These are phyloP conservation scores for Steinernema feltiae DNA, from an alignment of 1,140 invertebrate species.

Conservation along the genomic window DNA sequence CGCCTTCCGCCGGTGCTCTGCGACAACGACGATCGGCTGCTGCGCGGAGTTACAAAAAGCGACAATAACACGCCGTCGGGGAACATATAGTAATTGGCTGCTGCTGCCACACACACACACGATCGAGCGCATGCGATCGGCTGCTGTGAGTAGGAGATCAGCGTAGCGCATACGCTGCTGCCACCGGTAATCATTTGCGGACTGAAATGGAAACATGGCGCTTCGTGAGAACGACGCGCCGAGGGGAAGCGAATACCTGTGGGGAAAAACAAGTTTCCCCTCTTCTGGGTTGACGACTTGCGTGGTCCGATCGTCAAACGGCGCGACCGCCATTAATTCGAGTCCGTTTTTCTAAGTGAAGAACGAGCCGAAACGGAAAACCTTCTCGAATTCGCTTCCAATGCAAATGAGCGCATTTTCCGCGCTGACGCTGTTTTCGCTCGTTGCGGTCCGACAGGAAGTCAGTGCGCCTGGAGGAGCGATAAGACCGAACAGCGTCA, in stretches of 20 bases:
- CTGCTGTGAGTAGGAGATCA: background rate
- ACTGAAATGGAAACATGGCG: background rate
- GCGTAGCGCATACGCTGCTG: background rate
- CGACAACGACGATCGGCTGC: background rate
- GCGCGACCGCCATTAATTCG: background rate
- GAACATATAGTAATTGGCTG: background rate
- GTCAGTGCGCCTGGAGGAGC: too few relatives aligned
- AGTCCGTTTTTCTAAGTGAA: too few relatives aligned
- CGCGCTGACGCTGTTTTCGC: too few relatives aligned
- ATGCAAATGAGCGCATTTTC: too few relatives aligned
- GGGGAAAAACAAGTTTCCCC: background rate
- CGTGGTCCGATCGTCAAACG: too few relatives aligned
- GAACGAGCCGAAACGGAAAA: too few relatives aligned
- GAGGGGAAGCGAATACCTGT: background rate
- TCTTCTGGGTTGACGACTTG: background rate
- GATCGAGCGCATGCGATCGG: background rate
- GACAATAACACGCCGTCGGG: background rate
- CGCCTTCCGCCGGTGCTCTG: background rate
- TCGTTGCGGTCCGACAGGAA: too few relatives aligned
- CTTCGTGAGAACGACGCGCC: background rate
- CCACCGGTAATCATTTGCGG: background rate
- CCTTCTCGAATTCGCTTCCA: too few relatives aligned
- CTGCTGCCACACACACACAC: too few relatives aligned
- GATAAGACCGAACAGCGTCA: too few relatives aligned
- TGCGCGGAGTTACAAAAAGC: constrained; percentile 1